Percentiles rank a stretch among this genome's conserved stretches.
phyloP scores from a whole-genome alignment of 2,797 vertebrate genomes.

The Monodelphis domestica region DNA sequence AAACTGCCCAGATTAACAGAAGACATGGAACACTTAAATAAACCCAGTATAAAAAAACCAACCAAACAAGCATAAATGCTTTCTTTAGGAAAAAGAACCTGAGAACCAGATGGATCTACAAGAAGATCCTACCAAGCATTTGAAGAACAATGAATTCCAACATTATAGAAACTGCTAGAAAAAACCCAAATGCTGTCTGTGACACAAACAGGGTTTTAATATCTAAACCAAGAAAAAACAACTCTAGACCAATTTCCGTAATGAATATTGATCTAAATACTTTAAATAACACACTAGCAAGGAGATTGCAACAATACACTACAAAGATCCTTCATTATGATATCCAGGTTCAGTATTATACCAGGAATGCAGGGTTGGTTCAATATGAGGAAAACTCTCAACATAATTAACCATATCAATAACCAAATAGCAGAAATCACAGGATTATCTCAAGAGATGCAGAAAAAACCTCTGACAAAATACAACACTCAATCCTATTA shows the following conservation, averaged over 20 bases:
- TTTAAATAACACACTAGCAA: background rate
- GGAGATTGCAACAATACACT: background rate
- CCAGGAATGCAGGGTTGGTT: background rate
- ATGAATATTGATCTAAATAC: background rate
- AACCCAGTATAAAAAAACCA: background rate
- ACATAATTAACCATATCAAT: background rate
- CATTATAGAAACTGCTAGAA: background rate
- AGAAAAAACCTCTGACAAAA: background rate
- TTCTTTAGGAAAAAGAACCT: background rate
- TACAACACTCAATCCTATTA: background rate
- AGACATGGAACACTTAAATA: background rate
- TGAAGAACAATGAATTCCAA: background rate
- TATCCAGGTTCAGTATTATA: background rate
- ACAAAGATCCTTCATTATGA: background rate
- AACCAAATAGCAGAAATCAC: too few relatives aligned
- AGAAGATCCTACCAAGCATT: background rate
- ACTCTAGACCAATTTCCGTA: background rate
- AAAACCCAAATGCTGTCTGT: background rate
- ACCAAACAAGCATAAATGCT: background rate
- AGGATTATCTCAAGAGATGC: background rate
- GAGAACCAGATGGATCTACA: background rate
- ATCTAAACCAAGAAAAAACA: background rate
- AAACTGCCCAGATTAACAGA: background rate
- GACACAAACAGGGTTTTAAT: background rate
- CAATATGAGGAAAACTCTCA: background rate